These are phyloP conservation scores for Oncopodura yosiiana DNA, from an alignment of 1,140 invertebrate genomes.

Conservation along the genomic window DNA sequence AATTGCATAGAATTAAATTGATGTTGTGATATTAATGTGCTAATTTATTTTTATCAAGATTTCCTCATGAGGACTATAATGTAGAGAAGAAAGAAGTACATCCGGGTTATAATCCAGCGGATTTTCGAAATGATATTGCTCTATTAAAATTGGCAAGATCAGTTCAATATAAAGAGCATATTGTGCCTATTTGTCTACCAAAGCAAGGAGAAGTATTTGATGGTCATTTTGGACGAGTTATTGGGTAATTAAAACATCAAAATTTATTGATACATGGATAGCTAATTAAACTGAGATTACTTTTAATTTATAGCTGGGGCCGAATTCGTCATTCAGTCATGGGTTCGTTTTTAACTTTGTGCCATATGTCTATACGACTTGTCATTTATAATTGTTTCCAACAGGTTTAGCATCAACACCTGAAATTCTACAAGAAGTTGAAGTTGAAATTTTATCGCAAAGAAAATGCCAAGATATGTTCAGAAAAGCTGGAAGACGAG, in stretches of 20 bases:
- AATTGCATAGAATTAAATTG: no score
- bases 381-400: slow-evolving; percentile 5
- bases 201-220: slow-evolving; percentile 60
- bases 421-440: slow-evolving; percentile 51
- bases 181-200: slow-evolving; percentile 74
- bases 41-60: no score
- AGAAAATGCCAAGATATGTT: slow-evolving; percentile 86
- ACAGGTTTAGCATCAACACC: slow-evolving; percentile 41
- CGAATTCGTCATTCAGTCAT: slow-evolving; percentile 70
- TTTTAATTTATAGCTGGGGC: slow-evolving; percentile 59
- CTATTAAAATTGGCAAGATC: slow-evolving; percentile 65
- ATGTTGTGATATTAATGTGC: no score
- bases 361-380: not conserved
- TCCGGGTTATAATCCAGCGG: slow-evolving; percentile 73
- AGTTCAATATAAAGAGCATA: slow-evolving; percentile 75
- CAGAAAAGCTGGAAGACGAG: slow-evolving; percentile 69
- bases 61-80: slow-evolving; percentile 74
- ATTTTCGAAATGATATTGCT: slow-evolving; percentile 82
- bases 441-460: slow-evolving; percentile 82
- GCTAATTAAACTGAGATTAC: no score
- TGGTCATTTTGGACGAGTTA: slow-evolving; percentile 74
- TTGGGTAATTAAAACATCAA: slow-evolving; percentile 46
- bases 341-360: slow-evolving; percentile 48
- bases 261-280: no score
- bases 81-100: slow-evolving; percentile 84